Conservation (phyloP, 2,888 invertebrate species). For the Selenia dentaria region DNA sequence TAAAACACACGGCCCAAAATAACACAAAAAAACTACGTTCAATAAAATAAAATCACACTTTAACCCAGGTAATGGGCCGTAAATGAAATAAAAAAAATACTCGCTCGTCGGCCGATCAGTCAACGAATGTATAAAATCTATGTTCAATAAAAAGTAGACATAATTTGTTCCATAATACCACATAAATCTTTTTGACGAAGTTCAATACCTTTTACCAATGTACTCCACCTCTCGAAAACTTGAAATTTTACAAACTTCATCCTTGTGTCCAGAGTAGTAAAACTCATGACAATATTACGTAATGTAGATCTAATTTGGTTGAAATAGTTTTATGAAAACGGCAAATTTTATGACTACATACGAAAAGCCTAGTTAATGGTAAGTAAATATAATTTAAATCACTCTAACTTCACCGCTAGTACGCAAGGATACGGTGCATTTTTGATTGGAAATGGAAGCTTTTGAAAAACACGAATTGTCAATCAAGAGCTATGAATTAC, state of each 20-base stretch:
- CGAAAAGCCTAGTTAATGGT: conserved; percentile 52
- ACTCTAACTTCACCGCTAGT: conserved; percentile 27
- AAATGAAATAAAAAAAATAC: conserved; percentile 32
- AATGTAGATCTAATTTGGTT: conserved; percentile 21
- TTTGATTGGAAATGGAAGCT: conserved; percentile 9
- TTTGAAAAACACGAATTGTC: conserved; percentile 36
- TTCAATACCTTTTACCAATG: conserved; percentile 29
- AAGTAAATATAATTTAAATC: conserved; percentile 33
- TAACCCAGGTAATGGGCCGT: conserved; percentile 29
- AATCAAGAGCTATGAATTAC: conserved; percentile 35
- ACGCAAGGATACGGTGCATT: neutral
- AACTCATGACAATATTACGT: neutral
- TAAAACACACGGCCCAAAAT: too few relatives aligned
- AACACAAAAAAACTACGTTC: conserved; percentile 21
- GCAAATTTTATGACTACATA: conserved; percentile 54
- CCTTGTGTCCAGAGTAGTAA: neutral
- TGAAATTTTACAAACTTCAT: conserved; percentile 13
- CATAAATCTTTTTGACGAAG: conserved; percentile 60
- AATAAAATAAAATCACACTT: conserved; percentile 36
- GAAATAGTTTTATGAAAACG: conserved; percentile 63
- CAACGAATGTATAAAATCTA: conserved; percentile 37
- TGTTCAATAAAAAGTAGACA: conserved; percentile 46
- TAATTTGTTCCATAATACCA: conserved; percentile 49
- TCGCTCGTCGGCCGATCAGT: conserved; percentile 30
- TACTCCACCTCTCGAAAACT: neutral